These are phyloP conservation scores for Cyphomyrus plagiostoma DNA, from an alignment of 2,113 vertebrate species.

Conservation along the genomic window DNA sequence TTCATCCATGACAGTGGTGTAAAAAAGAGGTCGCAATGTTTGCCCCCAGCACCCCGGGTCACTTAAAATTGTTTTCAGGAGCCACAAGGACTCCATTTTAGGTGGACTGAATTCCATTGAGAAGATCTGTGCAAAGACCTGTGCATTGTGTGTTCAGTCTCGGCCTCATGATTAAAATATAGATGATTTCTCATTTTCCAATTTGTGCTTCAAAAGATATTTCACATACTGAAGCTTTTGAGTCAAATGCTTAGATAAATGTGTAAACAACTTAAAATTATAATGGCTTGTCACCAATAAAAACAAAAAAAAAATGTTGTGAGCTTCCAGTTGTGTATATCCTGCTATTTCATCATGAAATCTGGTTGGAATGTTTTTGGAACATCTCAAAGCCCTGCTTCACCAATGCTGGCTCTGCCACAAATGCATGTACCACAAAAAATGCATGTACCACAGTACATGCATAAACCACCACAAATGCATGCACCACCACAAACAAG, in stretches of 20 bases:
- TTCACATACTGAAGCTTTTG: not conserved
- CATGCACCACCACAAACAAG: not conserved
- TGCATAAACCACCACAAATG: not conserved
- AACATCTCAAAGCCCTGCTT: slow-evolving; percentile 2
- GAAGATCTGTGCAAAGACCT: not conserved
- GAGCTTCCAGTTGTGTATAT: not conserved
- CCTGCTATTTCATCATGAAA: not conserved
- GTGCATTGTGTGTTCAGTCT: not conserved
- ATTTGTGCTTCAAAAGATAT: not conserved
- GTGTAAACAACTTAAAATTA: not conserved
- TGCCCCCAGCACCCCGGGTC: not conserved
- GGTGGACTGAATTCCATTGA: not conserved
- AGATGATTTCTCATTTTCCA: not conserved
- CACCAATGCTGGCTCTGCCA: not conserved
- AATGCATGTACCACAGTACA: not conserved
- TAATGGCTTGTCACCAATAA: not conserved
- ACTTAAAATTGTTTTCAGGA: not conserved
- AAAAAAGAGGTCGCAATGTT: not conserved
- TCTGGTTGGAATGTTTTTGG: not conserved
- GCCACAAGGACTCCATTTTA: not conserved
- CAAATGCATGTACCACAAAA: not conserved
- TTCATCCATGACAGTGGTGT: slow-evolving; percentile 17
- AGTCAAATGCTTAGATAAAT: not conserved
- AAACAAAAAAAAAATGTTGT: not conserved
- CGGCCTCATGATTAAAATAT: not conserved